Evolutionary conservation across 2,888 invertebrate species (phyloP).

Genomic region (Cinara cedri): DNA sequence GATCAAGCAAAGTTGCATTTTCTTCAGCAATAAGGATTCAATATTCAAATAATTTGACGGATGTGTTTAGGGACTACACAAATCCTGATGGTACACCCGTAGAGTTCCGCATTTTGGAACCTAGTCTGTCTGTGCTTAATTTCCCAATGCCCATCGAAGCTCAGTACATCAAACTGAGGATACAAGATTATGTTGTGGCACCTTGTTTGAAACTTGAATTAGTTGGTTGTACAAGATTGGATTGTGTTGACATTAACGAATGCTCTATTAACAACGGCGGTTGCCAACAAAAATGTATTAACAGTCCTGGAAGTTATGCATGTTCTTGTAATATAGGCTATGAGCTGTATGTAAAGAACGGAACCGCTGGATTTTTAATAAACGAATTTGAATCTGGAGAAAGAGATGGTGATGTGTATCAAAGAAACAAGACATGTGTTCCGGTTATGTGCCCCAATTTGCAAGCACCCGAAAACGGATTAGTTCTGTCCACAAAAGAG

Average conservation of each 20-base stretch:
- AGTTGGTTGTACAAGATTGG: constrained; percentile 89
- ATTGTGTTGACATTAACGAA: constrained; percentile 88
- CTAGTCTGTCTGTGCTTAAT: constrained; percentile 88
- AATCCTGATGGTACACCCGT: constrained; percentile 92
- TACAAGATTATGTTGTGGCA: constrained; percentile 85
- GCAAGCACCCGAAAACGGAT: constrained; percentile 81
- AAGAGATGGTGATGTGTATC: constrained; percentile 85
- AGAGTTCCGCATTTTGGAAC: constrained; percentile 87
- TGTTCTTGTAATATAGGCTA: constrained; percentile 92
- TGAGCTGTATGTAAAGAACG: constrained; percentile 84
- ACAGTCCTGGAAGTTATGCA: constrained; percentile 84
- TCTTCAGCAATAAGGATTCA: constrained; percentile 87
- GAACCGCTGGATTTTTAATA: constrained; percentile 85
- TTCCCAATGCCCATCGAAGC: constrained; percentile 91
- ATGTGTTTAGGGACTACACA: constrained; percentile 87
- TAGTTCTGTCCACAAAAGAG: constrained; percentile 79
- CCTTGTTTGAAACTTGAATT: constrained; percentile 89
- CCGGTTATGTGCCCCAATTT: constrained; percentile 86
- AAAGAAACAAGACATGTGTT: constrained; percentile 93
- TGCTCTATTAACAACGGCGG: constrained; percentile 86
- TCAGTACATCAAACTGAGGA: constrained; percentile 82
- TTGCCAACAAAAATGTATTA: constrained; percentile 91
- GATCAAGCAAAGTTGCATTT: constrained; percentile 83
- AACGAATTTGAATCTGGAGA: constrained; percentile 84
- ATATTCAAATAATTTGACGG: constrained; percentile 87